Conservation (phyloP, 1,140 invertebrate genomes). For the Cotesia chilonis region DNA sequence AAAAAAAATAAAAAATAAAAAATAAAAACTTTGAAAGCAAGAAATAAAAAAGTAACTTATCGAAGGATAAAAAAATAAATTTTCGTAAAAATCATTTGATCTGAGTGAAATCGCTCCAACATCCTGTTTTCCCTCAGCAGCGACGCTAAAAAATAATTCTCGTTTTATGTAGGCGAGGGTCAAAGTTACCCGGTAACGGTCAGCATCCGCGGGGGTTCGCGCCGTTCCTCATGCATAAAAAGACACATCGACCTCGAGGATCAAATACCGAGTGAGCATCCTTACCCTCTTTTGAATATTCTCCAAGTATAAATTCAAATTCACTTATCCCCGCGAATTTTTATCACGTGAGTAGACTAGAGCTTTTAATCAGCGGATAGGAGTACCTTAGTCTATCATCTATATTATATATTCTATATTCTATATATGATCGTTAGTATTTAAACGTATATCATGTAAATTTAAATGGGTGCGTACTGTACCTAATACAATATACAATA, state of each 20-base stretch:
- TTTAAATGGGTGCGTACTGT: conserved; percentile 16
- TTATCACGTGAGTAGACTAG: no score
- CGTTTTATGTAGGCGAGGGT: conserved; percentile 24
- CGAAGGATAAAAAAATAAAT: not conserved
- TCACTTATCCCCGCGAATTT: no score
- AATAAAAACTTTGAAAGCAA: no score
- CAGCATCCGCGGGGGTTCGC: conserved; percentile 14
- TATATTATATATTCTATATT: no score
- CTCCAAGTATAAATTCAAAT: no score
- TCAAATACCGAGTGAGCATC: conserved; percentile 23
- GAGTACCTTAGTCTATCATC: no score
- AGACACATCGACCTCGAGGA: conserved; percentile 19
- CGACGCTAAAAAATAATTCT: conserved; percentile 20
- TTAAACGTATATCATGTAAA: not conserved
- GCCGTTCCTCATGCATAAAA: conserved; percentile 40
- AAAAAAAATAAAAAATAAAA: no score
- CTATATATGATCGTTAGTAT: no score
- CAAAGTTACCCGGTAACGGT: conserved; percentile 27
- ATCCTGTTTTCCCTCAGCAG: conserved; percentile 31
- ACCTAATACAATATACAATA: no score
- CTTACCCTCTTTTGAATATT: no score
- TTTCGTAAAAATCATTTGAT: conserved; percentile 10
- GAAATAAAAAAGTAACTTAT: no score
- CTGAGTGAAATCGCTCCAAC: conserved; percentile 28
- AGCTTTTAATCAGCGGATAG: no score